Conservation (phyloP, 2,888 invertebrate genomes). For the Protonemura montana region DNA sequence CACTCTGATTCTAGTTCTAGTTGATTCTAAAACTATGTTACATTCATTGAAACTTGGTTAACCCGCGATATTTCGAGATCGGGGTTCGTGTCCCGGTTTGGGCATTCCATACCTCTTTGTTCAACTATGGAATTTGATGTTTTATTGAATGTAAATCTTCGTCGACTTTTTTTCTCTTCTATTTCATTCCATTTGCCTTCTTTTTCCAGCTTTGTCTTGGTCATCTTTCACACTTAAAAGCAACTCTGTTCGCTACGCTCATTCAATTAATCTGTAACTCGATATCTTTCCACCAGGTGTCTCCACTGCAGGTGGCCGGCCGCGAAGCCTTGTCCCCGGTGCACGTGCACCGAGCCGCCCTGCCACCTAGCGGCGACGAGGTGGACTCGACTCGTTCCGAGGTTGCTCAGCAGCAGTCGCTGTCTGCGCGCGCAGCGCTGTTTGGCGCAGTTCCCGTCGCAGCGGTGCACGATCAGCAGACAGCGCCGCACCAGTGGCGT, state of each 20-base stretch:
- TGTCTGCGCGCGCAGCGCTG: background rate
- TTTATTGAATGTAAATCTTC: too few species aligned
- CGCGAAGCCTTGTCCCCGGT: background rate
- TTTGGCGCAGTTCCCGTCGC: conserved; percentile 54
- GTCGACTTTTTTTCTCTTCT: too few species aligned
- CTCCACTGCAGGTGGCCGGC: background rate
- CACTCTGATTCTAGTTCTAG: too few species aligned
- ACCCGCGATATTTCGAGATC: too few species aligned
- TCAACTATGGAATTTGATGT: too few species aligned
- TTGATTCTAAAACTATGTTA: too few species aligned
- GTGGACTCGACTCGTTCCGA: background rate
- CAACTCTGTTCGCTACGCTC: background rate
- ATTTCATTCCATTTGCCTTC: too few species aligned
- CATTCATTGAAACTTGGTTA: too few species aligned
- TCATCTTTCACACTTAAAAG: too few species aligned
- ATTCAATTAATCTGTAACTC: background rate
- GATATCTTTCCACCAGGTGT: background rate
- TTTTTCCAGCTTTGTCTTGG: too few species aligned
- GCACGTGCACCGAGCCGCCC: background rate
- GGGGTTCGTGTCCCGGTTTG: too few species aligned
- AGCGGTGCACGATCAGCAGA: conserved; percentile 57
- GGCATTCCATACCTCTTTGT: too few species aligned
- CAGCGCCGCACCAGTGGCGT: conserved; percentile 52
- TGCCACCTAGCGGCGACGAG: background rate
- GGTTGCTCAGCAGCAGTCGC: background rate